These are phyloP conservation scores for Tiliqua scincoides DNA, from an alignment of 2,113 vertebrate species.

Conservation along the genomic window DNA sequence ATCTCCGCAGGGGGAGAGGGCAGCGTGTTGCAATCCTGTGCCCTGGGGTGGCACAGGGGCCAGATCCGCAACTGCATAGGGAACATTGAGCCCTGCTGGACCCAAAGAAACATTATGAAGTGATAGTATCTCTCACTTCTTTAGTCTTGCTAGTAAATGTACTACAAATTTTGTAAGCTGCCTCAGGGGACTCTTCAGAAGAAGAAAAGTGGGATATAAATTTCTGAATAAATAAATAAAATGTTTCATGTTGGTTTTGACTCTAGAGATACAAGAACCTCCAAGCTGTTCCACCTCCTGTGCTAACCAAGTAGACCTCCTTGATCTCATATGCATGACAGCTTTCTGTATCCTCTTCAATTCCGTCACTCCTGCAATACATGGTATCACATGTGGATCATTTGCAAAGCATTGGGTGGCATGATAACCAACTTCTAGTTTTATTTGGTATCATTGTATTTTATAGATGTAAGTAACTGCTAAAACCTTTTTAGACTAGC, in stretches of 20 bases:
- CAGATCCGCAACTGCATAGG: no score
- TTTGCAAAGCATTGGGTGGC: neutral
- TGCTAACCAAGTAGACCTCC: neutral
- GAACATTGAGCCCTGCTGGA: neutral
- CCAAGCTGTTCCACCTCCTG: neutral
- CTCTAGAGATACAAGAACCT: neutral
- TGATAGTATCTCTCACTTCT: neutral
- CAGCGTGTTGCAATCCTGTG: no score
- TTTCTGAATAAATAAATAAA: no score
- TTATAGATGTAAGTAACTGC: neutral
- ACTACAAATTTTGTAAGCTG: neutral
- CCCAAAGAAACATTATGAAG: neutral
- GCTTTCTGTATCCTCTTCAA: neutral
- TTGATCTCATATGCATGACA: neutral
- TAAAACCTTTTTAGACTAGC: neutral
- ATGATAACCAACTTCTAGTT: neutral
- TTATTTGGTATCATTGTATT: neutral
- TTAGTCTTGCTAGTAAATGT: neutral
- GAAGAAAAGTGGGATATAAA: no score
- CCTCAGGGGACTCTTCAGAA: no score
- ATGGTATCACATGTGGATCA: neutral
- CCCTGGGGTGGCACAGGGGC: no score
- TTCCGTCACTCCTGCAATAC: neutral
- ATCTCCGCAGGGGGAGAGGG: no score
- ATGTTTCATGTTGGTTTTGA: no score